Evolutionary conservation across 2,113 vertebrate genomes (phyloP).

Genomic region (Thalassarche chlororhynchos): DNA sequence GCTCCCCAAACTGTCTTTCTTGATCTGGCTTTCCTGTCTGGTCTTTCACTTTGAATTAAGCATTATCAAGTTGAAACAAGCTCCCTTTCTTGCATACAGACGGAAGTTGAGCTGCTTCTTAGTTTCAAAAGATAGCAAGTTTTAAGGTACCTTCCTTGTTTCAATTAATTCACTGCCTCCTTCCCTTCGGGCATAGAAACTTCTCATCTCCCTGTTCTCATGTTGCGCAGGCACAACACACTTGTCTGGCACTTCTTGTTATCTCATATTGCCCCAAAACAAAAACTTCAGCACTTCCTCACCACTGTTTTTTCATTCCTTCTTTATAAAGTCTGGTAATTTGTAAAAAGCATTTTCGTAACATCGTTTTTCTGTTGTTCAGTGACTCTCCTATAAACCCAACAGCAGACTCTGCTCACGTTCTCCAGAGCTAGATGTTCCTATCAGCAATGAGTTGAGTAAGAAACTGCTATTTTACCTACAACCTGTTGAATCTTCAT

Average conservation of each 20-base stretch:
- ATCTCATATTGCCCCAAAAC: neutral
- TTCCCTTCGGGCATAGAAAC: neutral
- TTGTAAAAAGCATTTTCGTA: neutral
- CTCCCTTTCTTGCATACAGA: neutral
- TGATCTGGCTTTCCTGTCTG: rapidly evolving
- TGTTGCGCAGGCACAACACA: rapidly evolving
- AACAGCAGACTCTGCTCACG: neutral
- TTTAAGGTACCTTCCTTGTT: neutral
- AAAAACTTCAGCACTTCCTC: neutral
- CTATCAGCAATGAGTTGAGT: no score
- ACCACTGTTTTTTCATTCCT: neutral
- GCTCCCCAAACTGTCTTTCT: rapidly evolving
- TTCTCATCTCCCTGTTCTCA: rapidly evolving
- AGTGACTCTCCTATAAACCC: neutral
- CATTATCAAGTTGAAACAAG: neutral
- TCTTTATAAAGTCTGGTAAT: neutral
- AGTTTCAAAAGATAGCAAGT: neutral
- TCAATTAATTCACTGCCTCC: neutral
- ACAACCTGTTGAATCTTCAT: neutral
- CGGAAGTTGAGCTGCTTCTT: neutral
- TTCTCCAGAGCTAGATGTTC: neutral
- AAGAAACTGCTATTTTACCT: neutral
- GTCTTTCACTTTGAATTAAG: neutral
- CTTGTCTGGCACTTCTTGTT: neutral
- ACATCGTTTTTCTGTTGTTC: neutral